Evolutionary conservation across 2,797 vertebrate genomes (phyloP).

Genomic region (Pangasius macronema): DNA sequence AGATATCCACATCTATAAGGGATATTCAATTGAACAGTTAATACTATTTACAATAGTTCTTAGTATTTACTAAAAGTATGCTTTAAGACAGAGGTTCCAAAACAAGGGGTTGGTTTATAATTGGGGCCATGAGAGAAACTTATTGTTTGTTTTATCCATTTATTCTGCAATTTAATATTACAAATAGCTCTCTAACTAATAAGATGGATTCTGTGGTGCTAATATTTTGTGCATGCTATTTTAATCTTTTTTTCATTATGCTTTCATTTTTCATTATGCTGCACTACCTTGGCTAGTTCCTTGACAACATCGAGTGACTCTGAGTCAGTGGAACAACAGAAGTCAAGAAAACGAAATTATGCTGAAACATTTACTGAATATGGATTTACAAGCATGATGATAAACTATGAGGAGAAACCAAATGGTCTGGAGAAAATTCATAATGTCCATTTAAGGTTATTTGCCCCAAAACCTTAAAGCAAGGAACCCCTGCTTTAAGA

Average conservation of each 20-base stretch:
- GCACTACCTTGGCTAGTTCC: neutral
- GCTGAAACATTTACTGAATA: neutral
- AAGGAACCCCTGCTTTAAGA: neutral
- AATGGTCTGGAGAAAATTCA: neutral
- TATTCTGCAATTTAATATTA: neutral
- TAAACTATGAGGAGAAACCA: conserved; percentile 2
- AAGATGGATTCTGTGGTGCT: neutral
- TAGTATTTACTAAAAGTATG: neutral
- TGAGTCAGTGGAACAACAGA: neutral
- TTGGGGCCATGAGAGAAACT: neutral
- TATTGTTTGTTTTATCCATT: neutral
- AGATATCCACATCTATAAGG: neutral
- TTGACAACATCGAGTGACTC: neutral
- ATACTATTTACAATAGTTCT: neutral
- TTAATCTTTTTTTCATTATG: too few relatives aligned
- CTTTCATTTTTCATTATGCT: neutral
- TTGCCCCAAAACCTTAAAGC: neutral
- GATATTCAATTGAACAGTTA: neutral
- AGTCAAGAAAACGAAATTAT: neutral
- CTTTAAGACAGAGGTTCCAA: neutral
- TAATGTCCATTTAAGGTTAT: neutral
- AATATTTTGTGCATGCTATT: neutral
- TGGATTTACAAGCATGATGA: neutral
- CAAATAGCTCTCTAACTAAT: neutral
- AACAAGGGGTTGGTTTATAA: neutral